These are phyloP conservation scores for Heteractis magnifica DNA, from an alignment of 92 coral and sea anemone genomes.

Conservation along the genomic window DNA sequence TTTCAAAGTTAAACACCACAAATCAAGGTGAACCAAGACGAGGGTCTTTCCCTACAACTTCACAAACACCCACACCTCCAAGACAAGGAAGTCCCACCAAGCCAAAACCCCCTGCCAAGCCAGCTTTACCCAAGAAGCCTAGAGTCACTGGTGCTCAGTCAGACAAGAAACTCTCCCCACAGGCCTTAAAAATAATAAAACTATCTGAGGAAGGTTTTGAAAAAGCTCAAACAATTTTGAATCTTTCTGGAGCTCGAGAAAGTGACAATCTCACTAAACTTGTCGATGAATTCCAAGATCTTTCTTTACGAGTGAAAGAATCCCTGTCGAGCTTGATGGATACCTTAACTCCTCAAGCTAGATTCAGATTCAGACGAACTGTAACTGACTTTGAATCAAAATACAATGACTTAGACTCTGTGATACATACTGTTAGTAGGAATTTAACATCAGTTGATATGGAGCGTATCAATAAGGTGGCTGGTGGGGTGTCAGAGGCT, in stretches of 20 bases:
- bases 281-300: constrained; percentile 54
- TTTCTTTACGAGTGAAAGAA: constrained; percentile 67
- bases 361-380: constrained; percentile 74
- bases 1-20: neutral
- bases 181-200: constrained; percentile 62
- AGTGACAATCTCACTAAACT: constrained; percentile 52
- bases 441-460: constrained; percentile 69
- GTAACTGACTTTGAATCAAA: constrained; percentile 73
- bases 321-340: constrained; percentile 73
- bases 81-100: constrained; percentile 52
- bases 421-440: constrained; percentile 65
- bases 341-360: constrained; percentile 77
- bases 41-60: constrained; percentile 17
- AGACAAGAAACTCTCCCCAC: constrained; percentile 56
- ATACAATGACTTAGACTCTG: constrained; percentile 71
- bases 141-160: constrained; percentile 24
- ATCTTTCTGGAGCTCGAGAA: constrained; percentile 70
- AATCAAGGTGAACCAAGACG: constrained; percentile 17
- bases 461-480: constrained; percentile 74
- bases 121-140: constrained; percentile 60
- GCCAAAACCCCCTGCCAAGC: constrained; percentile 80
- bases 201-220: constrained; percentile 60
- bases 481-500: constrained; percentile 55
- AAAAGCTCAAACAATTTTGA: constrained; percentile 56
- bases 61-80: constrained; percentile 22